Percentiles rank a stretch among this genome's conserved stretches.
phyloP scores from a whole-genome alignment of 92 coral and sea anemone species.

The Montipora capitata region DNA sequence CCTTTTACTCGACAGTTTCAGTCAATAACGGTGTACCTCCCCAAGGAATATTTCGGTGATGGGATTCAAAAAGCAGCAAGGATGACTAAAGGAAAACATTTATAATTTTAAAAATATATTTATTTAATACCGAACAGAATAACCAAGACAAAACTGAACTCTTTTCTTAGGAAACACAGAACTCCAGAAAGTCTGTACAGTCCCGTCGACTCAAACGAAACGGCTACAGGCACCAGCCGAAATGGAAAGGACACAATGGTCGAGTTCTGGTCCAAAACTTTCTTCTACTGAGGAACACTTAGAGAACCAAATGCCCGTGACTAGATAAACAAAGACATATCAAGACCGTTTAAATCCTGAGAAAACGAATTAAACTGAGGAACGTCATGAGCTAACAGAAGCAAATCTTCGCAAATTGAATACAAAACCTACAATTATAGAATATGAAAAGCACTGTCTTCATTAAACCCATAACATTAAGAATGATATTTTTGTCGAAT shows the following conservation, averaged over 20 bases:
- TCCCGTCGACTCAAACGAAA: background rate
- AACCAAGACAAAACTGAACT: background rate
- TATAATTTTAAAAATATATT: background rate
- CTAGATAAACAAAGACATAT: background rate
- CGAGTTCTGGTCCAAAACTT: too few species aligned
- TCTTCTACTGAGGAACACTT: conserved; percentile 1
- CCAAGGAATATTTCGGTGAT: conserved; percentile 44
- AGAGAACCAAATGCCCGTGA: background rate
- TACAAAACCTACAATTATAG: too few species aligned
- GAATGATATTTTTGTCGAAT: conserved; percentile 26
- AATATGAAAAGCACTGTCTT: background rate
- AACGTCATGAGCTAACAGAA: background rate
- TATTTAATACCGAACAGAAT: background rate
- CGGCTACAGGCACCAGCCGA: too few species aligned
- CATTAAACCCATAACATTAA: background rate
- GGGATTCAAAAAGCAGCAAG: background rate
- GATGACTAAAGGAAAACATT: background rate
- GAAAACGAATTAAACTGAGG: background rate
- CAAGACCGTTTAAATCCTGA: background rate
- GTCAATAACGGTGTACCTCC: conserved; percentile 23
- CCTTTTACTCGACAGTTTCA: conserved; percentile 44
- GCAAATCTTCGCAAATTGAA: background rate
- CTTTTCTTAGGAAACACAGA: background rate
- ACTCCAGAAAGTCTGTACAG: background rate
- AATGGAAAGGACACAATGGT: too few species aligned